A percentile compares a stretch with the other conserved stretches of the same genome.
These are phyloP conservation scores for Meteorus sp. DNA, from an alignment of 1,140 invertebrate genomes.

Conservation along the genomic window DNA sequence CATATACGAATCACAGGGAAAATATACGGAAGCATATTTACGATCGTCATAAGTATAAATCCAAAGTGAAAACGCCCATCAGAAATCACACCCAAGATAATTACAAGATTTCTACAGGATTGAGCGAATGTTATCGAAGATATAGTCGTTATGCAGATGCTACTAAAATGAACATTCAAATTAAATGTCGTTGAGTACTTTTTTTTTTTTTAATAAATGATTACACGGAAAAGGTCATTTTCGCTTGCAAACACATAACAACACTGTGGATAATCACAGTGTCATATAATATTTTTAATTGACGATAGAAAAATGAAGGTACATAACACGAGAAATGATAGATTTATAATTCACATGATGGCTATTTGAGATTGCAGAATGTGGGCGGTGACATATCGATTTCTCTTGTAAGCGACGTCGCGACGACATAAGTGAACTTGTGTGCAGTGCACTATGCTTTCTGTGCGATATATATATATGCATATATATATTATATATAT, in stretches of 20 bases:
- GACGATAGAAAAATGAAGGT: background rate
- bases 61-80: background rate
- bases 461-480: too few species aligned
- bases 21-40: slow-evolving; percentile 17
- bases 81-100: slow-evolving; percentile 6
- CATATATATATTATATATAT: too few species aligned
- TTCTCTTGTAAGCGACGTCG: background rate
- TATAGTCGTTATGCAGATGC: too few species aligned
- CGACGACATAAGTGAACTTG: background rate
- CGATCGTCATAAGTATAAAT: slow-evolving; percentile 14
- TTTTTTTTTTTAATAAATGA: too few species aligned
- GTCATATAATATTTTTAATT: background rate
- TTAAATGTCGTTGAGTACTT: too few species aligned
- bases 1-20: background rate
- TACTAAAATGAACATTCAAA: too few species aligned
- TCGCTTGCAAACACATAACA: background rate
- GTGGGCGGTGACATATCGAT: slow-evolving; percentile 19
- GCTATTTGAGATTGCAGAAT: slow-evolving; percentile 3
- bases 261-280: too few species aligned
- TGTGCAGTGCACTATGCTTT: background rate
- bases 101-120: background rate
- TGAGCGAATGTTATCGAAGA: too few species aligned
- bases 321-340: too few species aligned
- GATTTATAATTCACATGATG: background rate
- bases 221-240: background rate